A percentile compares a stretch with the other conserved stretches of the same genome.
These are phyloP conservation scores for Sericinus montela DNA, from an alignment of 2,888 invertebrate genomes.

Conservation along the genomic window DNA sequence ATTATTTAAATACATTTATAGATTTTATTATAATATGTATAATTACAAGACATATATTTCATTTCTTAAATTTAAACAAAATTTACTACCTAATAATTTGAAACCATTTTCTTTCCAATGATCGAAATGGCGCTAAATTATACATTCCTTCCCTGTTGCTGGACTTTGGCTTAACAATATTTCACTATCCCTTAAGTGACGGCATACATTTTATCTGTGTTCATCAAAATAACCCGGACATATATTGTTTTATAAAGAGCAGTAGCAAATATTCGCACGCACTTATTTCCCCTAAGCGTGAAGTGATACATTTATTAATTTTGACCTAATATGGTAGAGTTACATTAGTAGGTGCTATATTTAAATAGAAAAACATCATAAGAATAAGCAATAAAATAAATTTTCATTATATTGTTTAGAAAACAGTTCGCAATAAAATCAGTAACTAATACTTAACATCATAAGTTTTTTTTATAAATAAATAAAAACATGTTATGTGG, in stretches of 20 bases:
- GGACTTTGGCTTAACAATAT: constrained; percentile 49
- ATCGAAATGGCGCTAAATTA: constrained; percentile 45
- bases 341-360: too few relatives aligned
- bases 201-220: neutral
- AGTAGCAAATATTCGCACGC: neutral
- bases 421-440: too few relatives aligned
- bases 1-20: too few relatives aligned
- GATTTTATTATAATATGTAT: too few relatives aligned
- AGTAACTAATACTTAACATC: too few relatives aligned
- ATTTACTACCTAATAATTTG: constrained; percentile 46
- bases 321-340: too few relatives aligned
- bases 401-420: too few relatives aligned
- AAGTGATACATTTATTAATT: neutral
- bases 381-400: too few relatives aligned
- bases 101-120: constrained; percentile 42
- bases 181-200: constrained; percentile 16
- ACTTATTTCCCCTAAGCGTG: neutral
- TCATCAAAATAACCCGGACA: neutral
- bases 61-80: constrained; percentile 28
- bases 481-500: too few relatives aligned
- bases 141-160: constrained; percentile 34
- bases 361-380: too few relatives aligned
- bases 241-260: neutral
- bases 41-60: too few relatives aligned
- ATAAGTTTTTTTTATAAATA: too few relatives aligned